Evolutionary conservation across 2,797 vertebrate genomes (phyloP), one percentile per base, ranked within the genome.

Genomic region (Pseudochromis fuscus): DNA sequence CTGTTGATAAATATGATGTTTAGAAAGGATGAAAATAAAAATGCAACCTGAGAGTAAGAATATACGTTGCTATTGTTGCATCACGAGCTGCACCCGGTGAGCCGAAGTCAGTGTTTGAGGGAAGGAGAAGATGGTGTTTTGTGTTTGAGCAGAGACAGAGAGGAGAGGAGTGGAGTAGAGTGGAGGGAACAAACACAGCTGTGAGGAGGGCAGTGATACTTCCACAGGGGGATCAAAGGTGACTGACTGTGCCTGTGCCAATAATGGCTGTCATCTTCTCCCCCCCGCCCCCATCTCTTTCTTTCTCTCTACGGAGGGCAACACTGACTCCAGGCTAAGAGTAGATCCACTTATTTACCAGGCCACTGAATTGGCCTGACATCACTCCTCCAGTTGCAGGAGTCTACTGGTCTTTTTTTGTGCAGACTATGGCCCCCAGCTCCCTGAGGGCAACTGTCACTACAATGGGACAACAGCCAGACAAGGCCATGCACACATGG

Each of bases 401-500:
- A 72, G 62, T 77, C 60, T 13, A 50, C 67, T 65, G 81, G 75
- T 70, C 64, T 58, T 73, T 71, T 81, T 83, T 66, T 48, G 24
- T 33, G 7, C 12, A 64, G 65, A 84, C 82, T 67, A 18, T 75
- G 65, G 75, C 77, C 85, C 65, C 42, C 42, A 64, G 72, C 75
- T 80, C 65, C 87, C 83, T 1, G n/a, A 75, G 85, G 91, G 88
- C 89, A 91, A 83, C 87, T 85, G 88, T 88, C 88, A 87, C 86
- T 66, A 55, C 83, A 79, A 69, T 69, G 75, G 87, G 84, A 87
- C 84, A 62, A 77, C 82, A 85, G 79, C 84, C 88, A 89, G 86
- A 87, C 85, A 76, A 79, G 87, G 59, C 68, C 68, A 50, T 10
- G 74, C 82, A 90, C 91, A 92, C 91, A 93, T 91, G 90, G 91